phyloP scores from a whole-genome alignment of 2,113 vertebrate species.

The Hippocampus mohnikei region DNA sequence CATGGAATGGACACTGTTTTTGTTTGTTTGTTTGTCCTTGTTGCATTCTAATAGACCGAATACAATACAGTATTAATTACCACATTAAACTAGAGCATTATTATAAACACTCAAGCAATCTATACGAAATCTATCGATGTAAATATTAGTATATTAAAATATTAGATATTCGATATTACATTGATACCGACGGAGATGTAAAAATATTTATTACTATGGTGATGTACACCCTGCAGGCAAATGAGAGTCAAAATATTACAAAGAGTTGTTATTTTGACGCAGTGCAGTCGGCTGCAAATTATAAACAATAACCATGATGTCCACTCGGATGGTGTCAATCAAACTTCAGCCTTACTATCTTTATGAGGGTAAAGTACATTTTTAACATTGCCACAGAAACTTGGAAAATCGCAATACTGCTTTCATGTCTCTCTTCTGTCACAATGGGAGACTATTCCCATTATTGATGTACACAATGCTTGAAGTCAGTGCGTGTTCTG shows the following conservation, averaged over 20 bases:
- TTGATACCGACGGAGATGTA: background rate
- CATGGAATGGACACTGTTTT: too few species aligned
- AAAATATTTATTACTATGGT: background rate
- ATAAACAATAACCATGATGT: too few species aligned
- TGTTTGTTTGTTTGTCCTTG: too few species aligned
- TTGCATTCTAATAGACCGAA: too few species aligned
- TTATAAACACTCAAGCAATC: too few species aligned
- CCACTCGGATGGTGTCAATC: background rate
- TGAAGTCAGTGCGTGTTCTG: background rate
- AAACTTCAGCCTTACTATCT: background rate
- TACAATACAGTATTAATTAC: too few species aligned
- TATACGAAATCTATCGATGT: too few species aligned
- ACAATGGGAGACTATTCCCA: background rate
- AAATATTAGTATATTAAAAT: too few species aligned
- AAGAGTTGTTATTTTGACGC: background rate
- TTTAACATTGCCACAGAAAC: background rate
- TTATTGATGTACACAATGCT: background rate
- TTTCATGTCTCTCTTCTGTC: background rate
- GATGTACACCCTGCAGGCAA: too few species aligned
- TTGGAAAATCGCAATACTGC: background rate
- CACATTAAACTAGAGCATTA: too few species aligned
- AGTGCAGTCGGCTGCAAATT: background rate
- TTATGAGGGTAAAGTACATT: too few species aligned
- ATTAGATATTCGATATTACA: background rate
- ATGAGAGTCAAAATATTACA: background rate